Base-by-base conservation (phyloP, 2,888 invertebrate species). In the Chymomyza procnemis region DNA sequence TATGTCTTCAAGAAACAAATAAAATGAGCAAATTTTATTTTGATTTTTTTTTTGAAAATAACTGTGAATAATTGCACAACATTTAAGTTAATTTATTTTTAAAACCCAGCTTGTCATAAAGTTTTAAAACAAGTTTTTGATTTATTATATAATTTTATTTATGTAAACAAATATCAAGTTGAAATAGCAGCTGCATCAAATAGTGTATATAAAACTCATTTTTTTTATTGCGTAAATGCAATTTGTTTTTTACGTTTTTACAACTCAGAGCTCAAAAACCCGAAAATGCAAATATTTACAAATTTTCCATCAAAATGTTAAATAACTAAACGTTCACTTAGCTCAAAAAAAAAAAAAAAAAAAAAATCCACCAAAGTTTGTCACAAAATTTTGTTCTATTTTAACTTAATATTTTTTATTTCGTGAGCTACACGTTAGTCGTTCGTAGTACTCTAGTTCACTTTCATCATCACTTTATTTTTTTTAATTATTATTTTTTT, bases 211-310 rank as follows among this genome's bases (percentile, higher is more conserved):
- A 74, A 62, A 26, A 69, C 68, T 71, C 19, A 62, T 75, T 75
- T 72, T 74, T 78, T 87, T 88, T 75, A 88, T 91, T 90, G 91
- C 90, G 84, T 89, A 89, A 90, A 90, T 90, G 90, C 90, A 91
- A 90, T 90, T 90, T 90, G 91, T 91, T 90, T 90, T 84, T 90
- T 87, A 69, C 74, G 70, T 88, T 83, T 69, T 76, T 72, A 60
- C 73, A 55, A 73, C n/a, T n/a, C 62, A 50, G 26, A 61, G 70
- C 68, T 71, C 76, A 61, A 56, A 54, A 66, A 76, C 74, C 63
- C 18, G 55, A 47, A 71, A 46, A 50, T 48, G 73, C 71, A 73
- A 73, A 59, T 61, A 61, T 58, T 68, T 63, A 70, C 66, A 61
- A 47, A 64, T 21, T 63, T 61, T 50, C 54, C 48, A 12, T 48